phyloP scores from a whole-genome alignment of 1,140 invertebrate species.

The Dinothrombium tinctorium region DNA sequence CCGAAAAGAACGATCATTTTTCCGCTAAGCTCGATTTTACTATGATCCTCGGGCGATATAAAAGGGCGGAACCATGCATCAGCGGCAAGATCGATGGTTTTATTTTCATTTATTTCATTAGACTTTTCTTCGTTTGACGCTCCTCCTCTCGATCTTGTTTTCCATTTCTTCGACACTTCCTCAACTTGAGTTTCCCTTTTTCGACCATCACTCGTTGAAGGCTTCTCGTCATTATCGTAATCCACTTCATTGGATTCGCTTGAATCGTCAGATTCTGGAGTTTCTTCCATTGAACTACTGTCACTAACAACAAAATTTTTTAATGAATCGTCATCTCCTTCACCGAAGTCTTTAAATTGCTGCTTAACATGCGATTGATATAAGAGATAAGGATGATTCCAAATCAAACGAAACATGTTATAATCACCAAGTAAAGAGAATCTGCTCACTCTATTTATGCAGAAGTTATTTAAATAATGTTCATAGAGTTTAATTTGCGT shows the following conservation, averaged over 20 bases:
- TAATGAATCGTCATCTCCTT: neutral
- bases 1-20: slow-evolving; percentile 88
- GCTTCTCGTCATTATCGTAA: too few species aligned
- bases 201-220: too few species aligned
- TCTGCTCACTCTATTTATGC: too few species aligned
- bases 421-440: slow-evolving; percentile 95
- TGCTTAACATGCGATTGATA: too few species aligned
- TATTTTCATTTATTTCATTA: neutral
- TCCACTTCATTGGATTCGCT: neutral
- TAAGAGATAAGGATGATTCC: slow-evolving; percentile 97
- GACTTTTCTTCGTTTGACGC: neutral
- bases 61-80: slow-evolving; percentile 44
- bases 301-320: neutral
- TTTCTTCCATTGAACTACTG: neutral
- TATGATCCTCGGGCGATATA: slow-evolving; percentile 60
- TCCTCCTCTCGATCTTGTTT: neutral
- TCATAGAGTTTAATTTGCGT: slow-evolving; percentile 51
- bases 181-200: too few species aligned
- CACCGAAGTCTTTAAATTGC: slow-evolving; percentile 1
- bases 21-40: slow-evolving; percentile 66
- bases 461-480: slow-evolving; percentile 7
- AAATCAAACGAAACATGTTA: slow-evolving; percentile 75
- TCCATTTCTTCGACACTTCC: too few species aligned
- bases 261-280: neutral
- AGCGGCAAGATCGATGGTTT: neutral